Conservation (phyloP, 2,113 vertebrate species). For the Peromyscus maniculatus region DNA sequence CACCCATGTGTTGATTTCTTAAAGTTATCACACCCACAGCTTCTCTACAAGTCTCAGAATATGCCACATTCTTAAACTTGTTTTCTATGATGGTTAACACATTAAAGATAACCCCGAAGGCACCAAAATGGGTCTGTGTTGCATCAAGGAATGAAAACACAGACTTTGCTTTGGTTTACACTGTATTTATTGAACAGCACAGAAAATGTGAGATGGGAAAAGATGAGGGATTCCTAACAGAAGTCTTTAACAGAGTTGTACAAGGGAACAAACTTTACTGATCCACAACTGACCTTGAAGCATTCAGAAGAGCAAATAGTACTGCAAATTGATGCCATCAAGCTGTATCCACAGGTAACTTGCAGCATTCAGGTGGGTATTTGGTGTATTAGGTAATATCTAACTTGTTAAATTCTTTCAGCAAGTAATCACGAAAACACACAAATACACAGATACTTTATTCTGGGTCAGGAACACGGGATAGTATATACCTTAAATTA, state of each 20-base stretch:
- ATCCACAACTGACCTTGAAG: fast-evolving
- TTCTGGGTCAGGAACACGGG: background rate
- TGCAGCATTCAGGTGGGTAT: background rate
- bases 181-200: background rate
- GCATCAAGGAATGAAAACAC: background rate
- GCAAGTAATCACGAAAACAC: background rate
- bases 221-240: background rate
- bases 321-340: background rate
- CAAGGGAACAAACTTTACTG: background rate
- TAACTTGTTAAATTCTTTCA: background rate
- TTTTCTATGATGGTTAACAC: background rate
- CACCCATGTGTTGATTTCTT: slow-evolving; percentile 2
- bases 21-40: background rate
- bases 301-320: background rate
- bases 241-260: background rate
- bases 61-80: too few relatives aligned
- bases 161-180: background rate
- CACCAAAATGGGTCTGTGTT: background rate
- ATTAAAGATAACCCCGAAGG: background rate
- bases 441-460: background rate
- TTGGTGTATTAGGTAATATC: background rate
- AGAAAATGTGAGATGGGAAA: background rate
- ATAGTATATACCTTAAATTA: background rate
- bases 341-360: background rate
- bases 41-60: background rate